These are phyloP conservation scores for Holothuria scabra DNA, from an alignment of 53 echinoderm and acorn worm genomes.

Conservation along the genomic window DNA sequence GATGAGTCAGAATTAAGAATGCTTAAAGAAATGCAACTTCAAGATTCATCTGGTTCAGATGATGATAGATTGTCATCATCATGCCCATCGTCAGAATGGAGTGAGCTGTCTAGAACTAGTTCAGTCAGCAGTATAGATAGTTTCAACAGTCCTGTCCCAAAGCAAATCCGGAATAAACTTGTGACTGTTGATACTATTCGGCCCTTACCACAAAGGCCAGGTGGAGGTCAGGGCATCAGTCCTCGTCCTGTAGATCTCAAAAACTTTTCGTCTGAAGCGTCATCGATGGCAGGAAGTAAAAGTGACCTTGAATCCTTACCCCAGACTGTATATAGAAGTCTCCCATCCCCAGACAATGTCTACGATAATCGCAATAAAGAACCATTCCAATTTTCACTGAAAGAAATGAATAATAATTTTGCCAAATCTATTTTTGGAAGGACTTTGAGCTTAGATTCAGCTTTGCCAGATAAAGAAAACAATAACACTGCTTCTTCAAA, in stretches of 20 bases:
- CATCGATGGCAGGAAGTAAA: slow-evolving; percentile 62
- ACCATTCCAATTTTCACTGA: slow-evolving; percentile 70
- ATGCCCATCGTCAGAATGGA: slow-evolving; percentile 67
- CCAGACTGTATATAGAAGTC: slow-evolving; percentile 58
- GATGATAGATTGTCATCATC: slow-evolving; percentile 77
- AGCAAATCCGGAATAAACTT: slow-evolving; percentile 37
- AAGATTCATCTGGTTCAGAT: slow-evolving; percentile 67
- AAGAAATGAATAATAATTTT: slow-evolving; percentile 30
- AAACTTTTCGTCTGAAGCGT: slow-evolving; percentile 63
- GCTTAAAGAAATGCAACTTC: slow-evolving; percentile 46
- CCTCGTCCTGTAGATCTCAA: slow-evolving; percentile 64
- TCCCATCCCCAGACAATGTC: slow-evolving; percentile 80
- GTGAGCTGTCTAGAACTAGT: slow-evolving; percentile 61
- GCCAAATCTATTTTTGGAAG: slow-evolving; percentile 34
- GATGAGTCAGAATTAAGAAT: slow-evolving; percentile 73
- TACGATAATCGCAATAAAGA: slow-evolving; percentile 60
- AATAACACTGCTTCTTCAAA: slow-evolving; percentile 24
- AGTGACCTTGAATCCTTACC: slow-evolving; percentile 55
- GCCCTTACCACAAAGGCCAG: slow-evolving; percentile 78
- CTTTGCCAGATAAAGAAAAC: slow-evolving; percentile 34
- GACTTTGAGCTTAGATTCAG: slow-evolving; percentile 62
- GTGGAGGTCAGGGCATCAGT: slow-evolving; percentile 47
- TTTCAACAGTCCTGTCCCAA: slow-evolving; percentile 40
- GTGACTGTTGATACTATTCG: slow-evolving; percentile 74
- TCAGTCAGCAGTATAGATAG: slow-evolving; percentile 67